phyloP scores from a whole-genome alignment of 2,113 vertebrate genomes.

The Podilymbus podiceps region DNA sequence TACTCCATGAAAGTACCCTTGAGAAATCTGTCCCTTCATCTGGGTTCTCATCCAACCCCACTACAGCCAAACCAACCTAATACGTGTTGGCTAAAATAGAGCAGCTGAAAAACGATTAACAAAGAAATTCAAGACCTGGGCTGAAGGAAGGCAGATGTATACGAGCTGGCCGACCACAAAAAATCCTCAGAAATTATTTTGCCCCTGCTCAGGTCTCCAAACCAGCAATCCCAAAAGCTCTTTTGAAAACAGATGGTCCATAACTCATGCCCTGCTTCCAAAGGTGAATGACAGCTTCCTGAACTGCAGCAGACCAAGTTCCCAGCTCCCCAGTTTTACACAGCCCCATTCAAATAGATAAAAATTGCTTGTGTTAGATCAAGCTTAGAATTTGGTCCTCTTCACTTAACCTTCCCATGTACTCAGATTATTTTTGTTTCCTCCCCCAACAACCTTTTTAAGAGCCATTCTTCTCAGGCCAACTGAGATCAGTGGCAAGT shows the following conservation, averaged over 20 bases:
- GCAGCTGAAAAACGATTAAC: neutral
- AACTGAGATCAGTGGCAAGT: neutral
- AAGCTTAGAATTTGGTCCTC: conserved; percentile 32
- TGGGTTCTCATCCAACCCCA: conserved; percentile 1
- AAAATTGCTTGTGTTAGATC: neutral
- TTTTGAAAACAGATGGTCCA: neutral
- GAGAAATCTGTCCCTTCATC: conserved; percentile 31
- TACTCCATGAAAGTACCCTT: conserved; percentile 36
- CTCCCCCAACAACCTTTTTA: neutral
- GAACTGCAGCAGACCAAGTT: neutral
- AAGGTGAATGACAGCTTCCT: neutral
- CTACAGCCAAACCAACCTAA: neutral
- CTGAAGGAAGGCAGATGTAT: neutral
- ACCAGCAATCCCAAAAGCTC: neutral
- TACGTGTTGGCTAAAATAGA: neutral
- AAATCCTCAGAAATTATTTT: neutral
- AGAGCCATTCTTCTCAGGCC: neutral
- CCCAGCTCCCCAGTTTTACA: neutral
- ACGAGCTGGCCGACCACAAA: neutral
- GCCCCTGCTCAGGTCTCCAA: neutral
- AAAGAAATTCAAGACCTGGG: conserved; percentile 17
- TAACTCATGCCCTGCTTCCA: neutral
- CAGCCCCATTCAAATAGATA: neutral
- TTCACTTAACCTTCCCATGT: neutral
- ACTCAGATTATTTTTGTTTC: neutral